Evolutionary conservation across 2,888 invertebrate species (phyloP).

Genomic region (Melinopterus prodromus): DNA sequence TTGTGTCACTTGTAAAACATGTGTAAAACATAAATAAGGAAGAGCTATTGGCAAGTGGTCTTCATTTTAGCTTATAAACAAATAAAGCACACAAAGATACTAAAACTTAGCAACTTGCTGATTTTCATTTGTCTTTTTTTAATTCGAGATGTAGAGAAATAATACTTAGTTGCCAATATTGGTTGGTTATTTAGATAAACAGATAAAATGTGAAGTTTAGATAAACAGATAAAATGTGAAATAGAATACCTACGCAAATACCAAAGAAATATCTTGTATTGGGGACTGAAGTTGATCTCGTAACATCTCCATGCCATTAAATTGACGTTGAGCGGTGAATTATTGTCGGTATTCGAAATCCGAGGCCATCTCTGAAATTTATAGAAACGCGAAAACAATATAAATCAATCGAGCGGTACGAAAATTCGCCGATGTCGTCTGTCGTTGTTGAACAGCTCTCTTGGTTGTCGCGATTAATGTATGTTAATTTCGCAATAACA

Average conservation of each 20-base stretch:
- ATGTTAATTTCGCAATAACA: conserved; percentile 4
- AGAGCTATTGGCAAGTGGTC: too few species aligned
- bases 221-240: neutral
- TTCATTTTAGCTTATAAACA: neutral
- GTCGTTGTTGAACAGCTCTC: conserved; percentile 4
- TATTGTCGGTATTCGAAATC: neutral
- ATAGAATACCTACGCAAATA: neutral
- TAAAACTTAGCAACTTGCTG: neutral
- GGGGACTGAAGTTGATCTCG: neutral
- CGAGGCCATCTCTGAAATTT: conserved; percentile 4
- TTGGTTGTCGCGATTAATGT: neutral
- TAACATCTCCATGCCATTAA: neutral
- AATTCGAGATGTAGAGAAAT: too few species aligned
- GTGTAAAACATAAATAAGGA: too few species aligned
- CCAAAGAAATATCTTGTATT: neutral
- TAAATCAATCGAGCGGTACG: neutral
- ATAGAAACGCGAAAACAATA: conserved; percentile 4
- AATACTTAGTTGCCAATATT: too few species aligned
- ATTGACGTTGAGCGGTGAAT: neutral
- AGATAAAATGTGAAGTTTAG: neutral
- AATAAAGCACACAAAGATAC: neutral
- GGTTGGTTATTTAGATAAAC: neutral
- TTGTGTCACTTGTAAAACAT: too few species aligned
- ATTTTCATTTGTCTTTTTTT: too few species aligned
- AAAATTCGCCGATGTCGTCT: neutral